phyloP scores from a whole-genome alignment of 2,113 vertebrate species.

The Ginglymostoma cirratum region DNA sequence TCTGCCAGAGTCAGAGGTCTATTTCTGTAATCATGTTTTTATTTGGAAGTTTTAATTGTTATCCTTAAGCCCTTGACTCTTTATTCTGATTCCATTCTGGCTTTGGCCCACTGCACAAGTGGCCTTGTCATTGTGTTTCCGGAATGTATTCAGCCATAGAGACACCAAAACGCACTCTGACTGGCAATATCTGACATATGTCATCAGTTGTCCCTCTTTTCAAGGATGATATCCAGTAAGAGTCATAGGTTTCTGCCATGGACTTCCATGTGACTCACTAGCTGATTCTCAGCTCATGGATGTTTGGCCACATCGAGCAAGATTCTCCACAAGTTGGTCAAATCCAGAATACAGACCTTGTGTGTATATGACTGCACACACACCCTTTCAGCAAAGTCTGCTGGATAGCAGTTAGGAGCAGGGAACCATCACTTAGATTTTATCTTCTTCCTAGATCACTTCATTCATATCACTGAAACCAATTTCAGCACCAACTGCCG shows the following conservation, averaged over 20 bases:
- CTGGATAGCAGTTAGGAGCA: neutral
- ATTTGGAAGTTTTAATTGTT: neutral
- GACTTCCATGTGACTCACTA: neutral
- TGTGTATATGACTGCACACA: neutral
- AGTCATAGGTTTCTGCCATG: neutral
- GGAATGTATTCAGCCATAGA: neutral
- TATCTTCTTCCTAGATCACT: neutral
- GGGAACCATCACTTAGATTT: neutral
- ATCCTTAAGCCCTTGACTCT: neutral
- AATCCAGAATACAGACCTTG: neutral
- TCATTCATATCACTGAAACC: neutral
- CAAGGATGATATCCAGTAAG: neutral
- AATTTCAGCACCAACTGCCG: neutral
- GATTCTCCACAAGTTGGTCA: neutral
- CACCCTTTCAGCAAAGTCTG: neutral
- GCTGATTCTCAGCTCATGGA: neutral
- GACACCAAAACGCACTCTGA: neutral
- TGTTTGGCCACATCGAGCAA: neutral
- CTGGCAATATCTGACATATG: neutral
- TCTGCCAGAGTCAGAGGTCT: neutral
- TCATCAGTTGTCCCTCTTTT: neutral
- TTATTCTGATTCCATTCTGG: neutral
- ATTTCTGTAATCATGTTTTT: neutral
- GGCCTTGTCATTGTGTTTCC: neutral
- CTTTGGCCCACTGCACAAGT: neutral